Evolutionary conservation across 2,888 invertebrate genomes (phyloP).

Genomic region (Drosophila quinaria): DNA sequence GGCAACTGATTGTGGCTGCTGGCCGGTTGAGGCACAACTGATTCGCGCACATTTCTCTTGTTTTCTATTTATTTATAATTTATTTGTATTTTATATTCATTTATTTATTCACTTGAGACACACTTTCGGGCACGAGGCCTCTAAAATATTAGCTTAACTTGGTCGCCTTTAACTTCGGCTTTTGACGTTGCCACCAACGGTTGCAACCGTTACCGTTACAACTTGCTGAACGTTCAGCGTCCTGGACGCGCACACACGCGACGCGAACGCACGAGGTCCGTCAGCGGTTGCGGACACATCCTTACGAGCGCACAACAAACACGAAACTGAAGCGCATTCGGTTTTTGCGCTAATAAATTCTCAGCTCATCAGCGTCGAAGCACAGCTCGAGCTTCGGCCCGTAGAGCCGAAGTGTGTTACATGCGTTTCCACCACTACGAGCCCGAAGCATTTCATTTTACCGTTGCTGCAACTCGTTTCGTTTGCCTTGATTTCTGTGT

Average conservation of each 20-base stretch:
- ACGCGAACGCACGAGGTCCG: conserved; percentile 77
- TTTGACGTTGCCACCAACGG: conserved; percentile 19
- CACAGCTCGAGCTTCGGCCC: conserved; percentile 32
- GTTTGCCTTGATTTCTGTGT: conserved; percentile 50
- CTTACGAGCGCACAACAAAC: conserved; percentile 85
- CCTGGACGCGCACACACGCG: conserved; percentile 75
- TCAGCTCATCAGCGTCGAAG: conserved; percentile 55
- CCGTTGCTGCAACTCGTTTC: conserved; percentile 41
- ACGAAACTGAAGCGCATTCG: conserved; percentile 84
- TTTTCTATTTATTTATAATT: background rate
- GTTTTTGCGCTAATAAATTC: conserved; percentile 78
- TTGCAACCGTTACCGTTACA: conserved; percentile 13
- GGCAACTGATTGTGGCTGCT: conserved; percentile 20
- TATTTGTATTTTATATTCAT: background rate
- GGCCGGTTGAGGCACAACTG: conserved; percentile 27
- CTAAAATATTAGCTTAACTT: conserved; percentile 25
- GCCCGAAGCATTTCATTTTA: conserved; percentile 13
- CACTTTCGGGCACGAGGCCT: conserved; percentile 33
- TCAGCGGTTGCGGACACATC: conserved; percentile 83
- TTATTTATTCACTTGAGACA: conserved; percentile 39
- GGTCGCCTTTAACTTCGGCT: conserved; percentile 33
- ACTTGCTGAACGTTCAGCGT: conserved; percentile 59
- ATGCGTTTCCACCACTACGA: conserved; percentile 26
- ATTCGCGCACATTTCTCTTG: background rate
- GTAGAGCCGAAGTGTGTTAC: conserved; percentile 7